phyloP scores from a whole-genome alignment of 2,113 vertebrate species.

The Hippocampus comes region DNA sequence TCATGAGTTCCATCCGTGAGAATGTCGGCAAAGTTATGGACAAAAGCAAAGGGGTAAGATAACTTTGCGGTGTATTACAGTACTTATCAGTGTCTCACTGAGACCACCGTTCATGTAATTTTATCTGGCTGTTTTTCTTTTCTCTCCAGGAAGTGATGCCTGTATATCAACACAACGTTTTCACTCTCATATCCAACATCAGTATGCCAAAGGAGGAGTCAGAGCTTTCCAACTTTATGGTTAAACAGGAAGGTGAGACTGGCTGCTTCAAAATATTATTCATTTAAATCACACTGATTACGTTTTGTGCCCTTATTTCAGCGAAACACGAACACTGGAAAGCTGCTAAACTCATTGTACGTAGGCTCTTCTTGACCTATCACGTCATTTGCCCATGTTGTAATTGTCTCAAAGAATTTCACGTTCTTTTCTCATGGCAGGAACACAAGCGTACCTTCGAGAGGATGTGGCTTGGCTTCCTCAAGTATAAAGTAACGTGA shows the following conservation, averaged over 20 bases:
- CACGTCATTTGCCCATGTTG: not conserved
- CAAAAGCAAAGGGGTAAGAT: conserved; percentile 75
- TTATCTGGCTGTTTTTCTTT: not conserved
- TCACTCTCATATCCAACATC: conserved; percentile 80
- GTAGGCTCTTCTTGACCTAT: not conserved
- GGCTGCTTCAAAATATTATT: not conserved
- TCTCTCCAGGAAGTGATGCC: conserved; percentile 53
- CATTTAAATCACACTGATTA: not conserved
- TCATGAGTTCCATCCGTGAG: conserved; percentile 74
- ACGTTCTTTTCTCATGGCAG: conserved; percentile 58
- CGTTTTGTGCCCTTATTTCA: conserved; percentile 28
- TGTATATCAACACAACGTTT: conserved; percentile 80
- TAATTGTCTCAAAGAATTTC: not conserved
- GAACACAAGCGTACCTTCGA: conserved; percentile 86
- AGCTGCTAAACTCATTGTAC: conserved; percentile 81
- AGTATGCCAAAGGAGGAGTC: conserved; percentile 75
- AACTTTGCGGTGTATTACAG: not conserved
- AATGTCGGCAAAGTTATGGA: conserved; percentile 69
- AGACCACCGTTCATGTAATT: not conserved
- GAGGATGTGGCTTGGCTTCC: conserved; percentile 87
- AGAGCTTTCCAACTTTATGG: conserved; percentile 75
- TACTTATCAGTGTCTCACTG: not conserved
- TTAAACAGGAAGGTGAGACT: conserved; percentile 77
- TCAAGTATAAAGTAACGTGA: conserved; percentile 83
- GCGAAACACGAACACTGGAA: conserved; percentile 82